phyloP scores from a whole-genome alignment of 35 echinoderm and acorn worm species.

The Ptychodera flava region DNA sequence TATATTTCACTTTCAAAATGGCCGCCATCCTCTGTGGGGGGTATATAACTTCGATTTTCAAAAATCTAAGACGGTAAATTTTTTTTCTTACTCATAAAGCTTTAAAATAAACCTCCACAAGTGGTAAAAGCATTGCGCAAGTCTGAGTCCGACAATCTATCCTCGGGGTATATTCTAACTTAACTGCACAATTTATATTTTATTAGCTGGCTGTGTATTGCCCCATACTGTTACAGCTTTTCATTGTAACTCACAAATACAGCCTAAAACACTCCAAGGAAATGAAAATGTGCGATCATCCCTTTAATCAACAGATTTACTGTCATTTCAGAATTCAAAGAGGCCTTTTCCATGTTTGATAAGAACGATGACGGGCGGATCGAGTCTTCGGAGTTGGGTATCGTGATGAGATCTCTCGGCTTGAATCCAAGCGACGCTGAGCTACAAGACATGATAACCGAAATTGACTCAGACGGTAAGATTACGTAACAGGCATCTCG shows the following conservation, averaged over 20 bases:
- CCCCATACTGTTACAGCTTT: neutral
- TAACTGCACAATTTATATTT: no score
- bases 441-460: slow-evolving; percentile 13
- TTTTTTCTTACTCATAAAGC: no score
- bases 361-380: slow-evolving; percentile 22
- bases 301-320: neutral
- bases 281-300: neutral
- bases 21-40: no score
- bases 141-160: no score
- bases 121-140: no score
- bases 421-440: slow-evolving; percentile 11
- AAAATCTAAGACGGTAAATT: no score
- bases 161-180: no score
- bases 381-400: neutral
- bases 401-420: slow-evolving; percentile 27
- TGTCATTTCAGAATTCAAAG: slow-evolving; percentile 20
- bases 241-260: neutral
- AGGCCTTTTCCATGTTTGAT: slow-evolving; percentile 27
- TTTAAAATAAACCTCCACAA: no score
- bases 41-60: no score
- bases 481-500: no score
- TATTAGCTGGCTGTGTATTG: no score
- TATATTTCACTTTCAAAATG: no score
- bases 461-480: slow-evolving; percentile 21
- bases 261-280: neutral